Evolutionary conservation across 2,113 vertebrate genomes (phyloP).

Genomic region (Rutilus rutilus): DNA sequence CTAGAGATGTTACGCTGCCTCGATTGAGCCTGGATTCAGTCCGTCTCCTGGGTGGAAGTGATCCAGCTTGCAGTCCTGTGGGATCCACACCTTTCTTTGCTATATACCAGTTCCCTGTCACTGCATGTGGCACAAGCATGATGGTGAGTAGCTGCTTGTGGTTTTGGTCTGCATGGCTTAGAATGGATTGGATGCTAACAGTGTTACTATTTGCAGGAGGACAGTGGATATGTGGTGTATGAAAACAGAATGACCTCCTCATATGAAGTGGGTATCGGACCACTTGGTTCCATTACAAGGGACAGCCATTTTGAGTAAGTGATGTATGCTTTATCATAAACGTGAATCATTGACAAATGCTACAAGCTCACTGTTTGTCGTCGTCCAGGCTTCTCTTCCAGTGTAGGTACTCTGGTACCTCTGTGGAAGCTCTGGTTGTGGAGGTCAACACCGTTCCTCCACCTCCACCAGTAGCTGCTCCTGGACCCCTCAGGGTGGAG

Average conservation of each 20-base stretch:
- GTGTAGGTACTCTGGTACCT: conserved; percentile 66
- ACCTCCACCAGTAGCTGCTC: conserved; percentile 64
- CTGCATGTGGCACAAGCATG: conserved; percentile 70
- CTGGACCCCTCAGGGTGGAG: conserved; percentile 69
- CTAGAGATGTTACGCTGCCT: conserved; percentile 67
- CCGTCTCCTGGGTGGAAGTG: conserved; percentile 59
- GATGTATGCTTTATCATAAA: neutral
- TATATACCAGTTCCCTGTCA: conserved; percentile 75
- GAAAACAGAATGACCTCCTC: conserved; percentile 73
- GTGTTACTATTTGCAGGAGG: conserved; percentile 48
- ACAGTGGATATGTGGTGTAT: conserved; percentile 60
- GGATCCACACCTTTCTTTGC: conserved; percentile 61
- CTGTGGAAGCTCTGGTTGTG: conserved; percentile 65
- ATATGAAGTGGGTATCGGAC: conserved; percentile 72
- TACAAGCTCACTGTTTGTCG: neutral
- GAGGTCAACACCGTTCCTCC: conserved; percentile 67
- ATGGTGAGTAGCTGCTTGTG: conserved; percentile 48
- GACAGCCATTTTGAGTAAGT: conserved; percentile 78
- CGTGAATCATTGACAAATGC: neutral
- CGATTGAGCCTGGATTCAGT: conserved; percentile 66
- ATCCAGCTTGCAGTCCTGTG: conserved; percentile 34
- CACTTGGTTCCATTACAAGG: conserved; percentile 73
- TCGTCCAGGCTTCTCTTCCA: conserved; percentile 71
- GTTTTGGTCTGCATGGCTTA: too few relatives aligned
- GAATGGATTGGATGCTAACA: neutral